Conservation (phyloP, 2,888 invertebrate genomes). For the Archips crataeganus region DNA sequence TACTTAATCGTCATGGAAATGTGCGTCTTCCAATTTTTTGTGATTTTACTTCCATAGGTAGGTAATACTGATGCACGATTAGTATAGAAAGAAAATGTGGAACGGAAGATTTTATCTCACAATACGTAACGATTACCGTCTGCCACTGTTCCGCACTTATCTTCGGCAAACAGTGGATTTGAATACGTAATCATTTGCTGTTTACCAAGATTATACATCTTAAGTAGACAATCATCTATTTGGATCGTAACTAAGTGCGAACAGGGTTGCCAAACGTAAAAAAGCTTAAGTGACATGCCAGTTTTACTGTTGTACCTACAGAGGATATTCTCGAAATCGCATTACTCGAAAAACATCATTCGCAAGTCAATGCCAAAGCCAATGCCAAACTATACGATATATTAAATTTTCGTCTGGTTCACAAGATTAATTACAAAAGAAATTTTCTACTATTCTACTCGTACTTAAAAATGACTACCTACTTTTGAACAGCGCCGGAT, state of each 20-base stretch:
- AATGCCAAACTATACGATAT: too few relatives aligned
- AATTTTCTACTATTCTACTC: too few relatives aligned
- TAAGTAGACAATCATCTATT: conserved; percentile 50
- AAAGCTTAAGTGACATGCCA: background rate
- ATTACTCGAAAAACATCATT: too few relatives aligned
- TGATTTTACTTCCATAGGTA: background rate
- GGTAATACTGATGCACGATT: background rate
- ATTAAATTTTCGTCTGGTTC: too few relatives aligned
- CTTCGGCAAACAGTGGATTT: conserved; percentile 77
- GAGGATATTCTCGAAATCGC: too few relatives aligned
- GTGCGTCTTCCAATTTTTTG: too few relatives aligned
- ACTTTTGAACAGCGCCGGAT: too few relatives aligned
- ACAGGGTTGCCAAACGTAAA: conserved; percentile 46
- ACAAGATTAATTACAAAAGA: too few relatives aligned
- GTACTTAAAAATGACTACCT: too few relatives aligned
- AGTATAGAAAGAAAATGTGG: conserved; percentile 24
- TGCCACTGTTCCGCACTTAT: conserved; percentile 74
- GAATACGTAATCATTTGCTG: conserved; percentile 74
- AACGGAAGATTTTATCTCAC: conserved; percentile 30
- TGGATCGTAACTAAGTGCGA: conserved; percentile 61
- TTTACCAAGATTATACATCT: conserved; percentile 69
- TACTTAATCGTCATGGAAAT: too few relatives aligned
- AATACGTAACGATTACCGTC: conserved; percentile 56
- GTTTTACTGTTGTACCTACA: too few relatives aligned
- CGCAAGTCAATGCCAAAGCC: too few relatives aligned